phyloP scores from a whole-genome alignment of 1,140 invertebrate species.

The Drosophila oshimai region DNA sequence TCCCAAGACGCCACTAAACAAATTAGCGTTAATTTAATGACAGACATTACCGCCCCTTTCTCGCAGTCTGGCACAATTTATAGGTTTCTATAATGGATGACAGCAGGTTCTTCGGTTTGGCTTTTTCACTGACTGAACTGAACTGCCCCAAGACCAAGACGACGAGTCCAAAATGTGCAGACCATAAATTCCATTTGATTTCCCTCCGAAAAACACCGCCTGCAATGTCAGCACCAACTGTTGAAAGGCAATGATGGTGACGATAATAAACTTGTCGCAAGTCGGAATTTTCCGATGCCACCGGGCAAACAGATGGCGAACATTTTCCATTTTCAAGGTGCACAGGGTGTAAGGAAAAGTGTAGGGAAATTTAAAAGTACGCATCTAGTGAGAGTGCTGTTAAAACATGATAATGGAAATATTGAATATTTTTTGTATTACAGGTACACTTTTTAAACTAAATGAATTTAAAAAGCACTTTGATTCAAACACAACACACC shows the following conservation, averaged over 20 bases:
- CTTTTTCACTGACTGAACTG: no score
- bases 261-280: constrained; percentile 38
- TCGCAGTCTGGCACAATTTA: constrained; percentile 52
- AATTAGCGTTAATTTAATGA: constrained; percentile 81
- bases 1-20: constrained; percentile 78
- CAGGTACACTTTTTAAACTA: no score
- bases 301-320: constrained; percentile 1
- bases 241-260: constrained; percentile 38
- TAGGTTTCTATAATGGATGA: constrained; percentile 47
- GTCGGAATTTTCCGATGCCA: constrained; percentile 3
- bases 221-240: constrained; percentile 70
- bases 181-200: constrained; percentile 73
- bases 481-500: no score
- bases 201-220: constrained; percentile 40
- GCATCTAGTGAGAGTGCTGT: no score
- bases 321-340: constrained; percentile 25
- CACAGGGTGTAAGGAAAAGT: no score
- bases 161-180: constrained; percentile 24
- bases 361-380: not conserved
- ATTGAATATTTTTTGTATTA: no score
- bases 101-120: constrained; percentile 38
- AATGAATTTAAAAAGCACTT: no score
- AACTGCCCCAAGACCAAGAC: not conserved
- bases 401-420: no score
- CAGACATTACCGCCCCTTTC: constrained; percentile 59